Base-by-base conservation (phyloP, 2,797 vertebrate genomes). In the Sebastes alutus region DNA sequence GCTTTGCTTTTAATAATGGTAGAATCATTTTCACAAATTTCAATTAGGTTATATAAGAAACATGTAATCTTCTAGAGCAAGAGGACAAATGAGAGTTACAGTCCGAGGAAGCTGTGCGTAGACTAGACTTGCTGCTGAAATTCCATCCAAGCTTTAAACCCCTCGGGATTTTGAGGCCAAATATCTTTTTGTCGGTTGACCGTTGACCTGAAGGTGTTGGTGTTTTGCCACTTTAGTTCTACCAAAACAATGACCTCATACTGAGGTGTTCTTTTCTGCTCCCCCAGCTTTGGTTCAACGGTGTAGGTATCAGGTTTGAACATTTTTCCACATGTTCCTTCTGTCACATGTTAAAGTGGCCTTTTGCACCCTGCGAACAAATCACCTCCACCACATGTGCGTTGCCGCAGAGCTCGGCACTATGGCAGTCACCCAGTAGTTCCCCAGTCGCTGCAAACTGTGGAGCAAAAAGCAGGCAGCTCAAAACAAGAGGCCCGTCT, bases 171-270 rank as follows among this genome's bases (percentile, higher is more conserved):
- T 75, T 16, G 3, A 61, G 56, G 74, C 38, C 22, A 86, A 84
- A 66, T 78, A 68, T 75, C 7, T 87, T 80, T 83, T 76, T 2
- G 7, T 32, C 23, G 59, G 64, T 66, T 84, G 73, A 70, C 78
- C 78, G 8, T 80, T 88, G 83, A 87, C 87, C 84, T 67, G 27
- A 33, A 92, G 83, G 80, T 85, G 74, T 87, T 88, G 79, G 86
- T 91, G 89, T 89, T 91, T 83, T 90, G 80, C 78, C 82, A 81
- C 79, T 67, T 71, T 63, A 66, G 49, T 63, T 83, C 56, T 74
- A 78, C 68, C 66, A 89, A 88, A 92, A 92, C 81, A 87, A 33
- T 90, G 80, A 91, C 79, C 72, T 92, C 91, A 93, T 70, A 55
- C 29, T 61, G 32, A 69, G 78, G 69, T 64, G 80, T 63, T 65